Percentiles rank a stretch among this genome's conserved stretches.
Evolutionary conservation across 2,113 vertebrate genomes (phyloP).

Genomic region (Esox niger): DNA sequence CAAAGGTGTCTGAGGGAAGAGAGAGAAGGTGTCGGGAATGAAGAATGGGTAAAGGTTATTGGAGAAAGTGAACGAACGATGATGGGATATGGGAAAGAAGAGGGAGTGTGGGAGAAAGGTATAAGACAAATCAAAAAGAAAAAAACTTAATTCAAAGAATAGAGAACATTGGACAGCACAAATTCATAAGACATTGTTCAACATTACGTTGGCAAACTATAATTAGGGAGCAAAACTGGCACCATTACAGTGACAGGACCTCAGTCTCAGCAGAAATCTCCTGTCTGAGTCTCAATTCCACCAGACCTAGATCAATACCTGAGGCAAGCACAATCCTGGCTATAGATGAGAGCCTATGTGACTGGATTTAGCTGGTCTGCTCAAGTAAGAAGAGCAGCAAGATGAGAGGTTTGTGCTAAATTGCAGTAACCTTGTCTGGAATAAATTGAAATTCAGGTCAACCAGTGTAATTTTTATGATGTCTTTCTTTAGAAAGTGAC

Average conservation of each 20-base stretch:
- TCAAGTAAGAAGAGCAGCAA: background rate
- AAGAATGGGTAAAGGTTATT: conserved; percentile 5
- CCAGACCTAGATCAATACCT: background rate
- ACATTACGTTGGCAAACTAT: no score
- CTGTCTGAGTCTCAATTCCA: background rate
- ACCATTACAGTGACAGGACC: background rate
- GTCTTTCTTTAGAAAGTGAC: background rate
- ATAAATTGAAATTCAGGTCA: background rate
- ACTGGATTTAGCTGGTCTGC: background rate
- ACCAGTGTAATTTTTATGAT: background rate
- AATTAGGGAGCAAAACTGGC: no score
- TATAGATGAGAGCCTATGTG: background rate
- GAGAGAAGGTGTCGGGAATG: conserved; percentile 1
- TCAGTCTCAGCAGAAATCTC: background rate
- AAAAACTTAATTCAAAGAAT: background rate
- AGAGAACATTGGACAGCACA: background rate
- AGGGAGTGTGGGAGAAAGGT: background rate
- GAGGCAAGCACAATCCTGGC: background rate
- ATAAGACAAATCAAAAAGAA: background rate
- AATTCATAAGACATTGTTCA: background rate
- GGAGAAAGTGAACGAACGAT: background rate
- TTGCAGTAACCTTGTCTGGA: conserved; percentile 1
- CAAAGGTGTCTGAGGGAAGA: conserved; percentile 86
- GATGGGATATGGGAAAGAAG: background rate
- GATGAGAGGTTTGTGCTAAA: background rate